Conservation (phyloP, 2,888 invertebrate species). For the Nebria brevicollis region DNA sequence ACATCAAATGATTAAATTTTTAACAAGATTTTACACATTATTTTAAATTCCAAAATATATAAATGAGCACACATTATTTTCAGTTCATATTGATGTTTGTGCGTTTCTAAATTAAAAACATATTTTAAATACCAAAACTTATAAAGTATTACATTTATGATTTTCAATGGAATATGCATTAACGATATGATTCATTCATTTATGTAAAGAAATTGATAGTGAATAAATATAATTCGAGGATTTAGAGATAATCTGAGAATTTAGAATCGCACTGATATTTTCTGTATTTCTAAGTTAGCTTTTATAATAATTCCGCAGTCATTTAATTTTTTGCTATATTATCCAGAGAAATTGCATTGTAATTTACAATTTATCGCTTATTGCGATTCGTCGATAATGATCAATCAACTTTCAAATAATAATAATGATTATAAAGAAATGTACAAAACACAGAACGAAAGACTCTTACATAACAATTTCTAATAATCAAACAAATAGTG, state of each 20-base stretch:
- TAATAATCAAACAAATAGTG: slow-evolving; percentile 5
- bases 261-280: neutral
- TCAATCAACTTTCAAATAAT: neutral
- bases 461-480: slow-evolving; percentile 3
- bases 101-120: too few relatives aligned
- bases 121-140: too few relatives aligned
- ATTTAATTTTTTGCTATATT: neutral
- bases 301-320: neutral
- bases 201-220: too few relatives aligned
- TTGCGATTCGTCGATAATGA: neutral
- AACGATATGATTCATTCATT: too few relatives aligned
- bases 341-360: neutral
- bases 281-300: neutral
- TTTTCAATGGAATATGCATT: too few relatives aligned
- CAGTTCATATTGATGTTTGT: too few relatives aligned
- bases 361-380: slow-evolving; percentile 1
- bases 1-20: neutral
- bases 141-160: too few relatives aligned
- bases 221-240: too few relatives aligned
- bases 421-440: neutral
- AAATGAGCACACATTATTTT: too few relatives aligned
- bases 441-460: neutral
- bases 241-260: neutral
- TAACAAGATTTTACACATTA: neutral
- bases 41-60: neutral